These are phyloP conservation scores for Amphipoea oculea DNA, from an alignment of 2,888 invertebrate species.

Conservation along the genomic window DNA sequence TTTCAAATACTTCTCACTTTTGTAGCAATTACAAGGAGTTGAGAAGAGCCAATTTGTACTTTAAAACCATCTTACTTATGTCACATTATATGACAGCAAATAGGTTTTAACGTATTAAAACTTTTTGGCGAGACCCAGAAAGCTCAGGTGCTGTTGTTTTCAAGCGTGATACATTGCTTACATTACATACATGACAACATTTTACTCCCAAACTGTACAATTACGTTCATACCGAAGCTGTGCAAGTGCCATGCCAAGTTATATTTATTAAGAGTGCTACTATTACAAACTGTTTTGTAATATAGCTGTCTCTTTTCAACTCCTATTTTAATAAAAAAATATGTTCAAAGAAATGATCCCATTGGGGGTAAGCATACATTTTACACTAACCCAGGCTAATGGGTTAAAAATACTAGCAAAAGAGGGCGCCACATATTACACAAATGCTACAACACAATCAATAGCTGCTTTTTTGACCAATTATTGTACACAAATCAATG, in stretches of 20 bases:
- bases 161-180: constrained; percentile 38
- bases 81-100: not conserved
- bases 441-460: not conserved
- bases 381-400: not conserved
- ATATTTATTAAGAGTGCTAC: not conserved
- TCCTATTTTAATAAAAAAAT: constrained; percentile 26
- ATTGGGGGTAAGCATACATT: constrained; percentile 48
- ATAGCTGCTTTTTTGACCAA: not conserved
- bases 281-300: not conserved
- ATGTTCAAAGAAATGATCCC: constrained; percentile 14
- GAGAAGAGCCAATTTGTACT: constrained; percentile 42
- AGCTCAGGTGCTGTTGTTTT: constrained; percentile 13
- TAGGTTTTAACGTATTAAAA: not conserved
- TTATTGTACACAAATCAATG: too few relatives aligned
- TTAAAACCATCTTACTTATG: not conserved
- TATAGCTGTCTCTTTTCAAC: constrained; percentile 54
- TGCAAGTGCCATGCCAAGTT: not conserved
- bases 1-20: constrained; percentile 48
- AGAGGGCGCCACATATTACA: constrained; percentile 10
- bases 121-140: not conserved
- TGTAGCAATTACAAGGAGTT: constrained; percentile 49
- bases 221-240: constrained; percentile 5
- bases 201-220: constrained; percentile 20
- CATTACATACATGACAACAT: constrained; percentile 15
- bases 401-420: constrained; percentile 8